A percentile compares a stretch with the other conserved stretches of the same genome.
Evolutionary conservation across 2,113 vertebrate genomes (phyloP).

Genomic region (Tetrax tetrax): DNA sequence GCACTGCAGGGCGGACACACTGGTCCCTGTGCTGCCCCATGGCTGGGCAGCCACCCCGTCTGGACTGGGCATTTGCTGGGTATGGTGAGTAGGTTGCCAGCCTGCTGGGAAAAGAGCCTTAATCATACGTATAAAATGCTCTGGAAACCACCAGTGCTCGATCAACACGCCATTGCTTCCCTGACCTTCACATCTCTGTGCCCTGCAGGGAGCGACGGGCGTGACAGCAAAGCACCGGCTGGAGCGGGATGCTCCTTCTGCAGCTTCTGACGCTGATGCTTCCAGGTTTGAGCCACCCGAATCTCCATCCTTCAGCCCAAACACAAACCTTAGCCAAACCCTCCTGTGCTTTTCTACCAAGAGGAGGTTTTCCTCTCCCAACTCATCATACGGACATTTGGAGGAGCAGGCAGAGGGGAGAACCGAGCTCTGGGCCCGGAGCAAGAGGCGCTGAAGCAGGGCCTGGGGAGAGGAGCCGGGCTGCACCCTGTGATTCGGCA

Average conservation of each 20-base stretch:
- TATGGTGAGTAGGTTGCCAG: neutral
- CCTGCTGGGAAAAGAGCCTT: neutral
- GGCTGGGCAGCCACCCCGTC: neutral
- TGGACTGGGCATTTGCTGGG: neutral
- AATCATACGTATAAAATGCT: neutral
- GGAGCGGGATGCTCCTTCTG: neutral
- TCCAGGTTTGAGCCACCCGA: neutral
- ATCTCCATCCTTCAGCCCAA: neutral
- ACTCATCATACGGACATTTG: neutral
- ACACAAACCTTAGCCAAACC: neutral
- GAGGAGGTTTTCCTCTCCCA: neutral
- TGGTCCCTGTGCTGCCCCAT: neutral
- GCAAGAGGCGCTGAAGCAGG: neutral
- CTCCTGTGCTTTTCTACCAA: neutral
- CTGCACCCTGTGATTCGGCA: accelerated
- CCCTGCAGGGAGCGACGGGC: neutral
- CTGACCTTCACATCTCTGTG: neutral
- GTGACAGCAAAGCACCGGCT: neutral
- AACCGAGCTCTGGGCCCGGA: accelerated
- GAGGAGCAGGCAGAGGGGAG: neutral
- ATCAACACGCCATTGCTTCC: neutral
- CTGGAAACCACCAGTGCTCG: neutral
- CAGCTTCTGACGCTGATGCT: neutral
- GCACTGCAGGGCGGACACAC: accelerated
- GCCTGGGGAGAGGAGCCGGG: neutral